Base-by-base conservation (phyloP, 2,797 vertebrate species). In the Apogon talboti region DNA sequence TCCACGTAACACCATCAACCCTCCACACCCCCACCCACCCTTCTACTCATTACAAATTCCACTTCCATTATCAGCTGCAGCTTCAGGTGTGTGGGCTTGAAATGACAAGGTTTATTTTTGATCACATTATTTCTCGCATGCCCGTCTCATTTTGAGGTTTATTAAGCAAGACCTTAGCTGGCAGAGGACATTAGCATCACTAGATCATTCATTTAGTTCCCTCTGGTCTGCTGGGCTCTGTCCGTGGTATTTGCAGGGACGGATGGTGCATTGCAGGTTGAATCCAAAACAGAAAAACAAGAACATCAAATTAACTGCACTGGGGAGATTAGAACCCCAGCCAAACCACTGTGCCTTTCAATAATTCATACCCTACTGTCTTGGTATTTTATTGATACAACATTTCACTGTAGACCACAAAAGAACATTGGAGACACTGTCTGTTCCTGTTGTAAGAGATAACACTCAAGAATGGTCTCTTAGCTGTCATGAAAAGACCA, bases 221-320 rank as follows among this genome's bases (percentile, higher is more conserved):
- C 70, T 57, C 66, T 33, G 62, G 68, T 67, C 69, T 51, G 49
- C 71, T 72, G 35, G 69, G 74, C 69, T 54, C 52, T 48, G 74
- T 65, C 61, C 14, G 41, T 73, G 76, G 63, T 83, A 70, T 79
- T 84, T 77, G 49, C 80, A 57, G 71, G 70, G 65, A 79, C 35
- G 42, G 83, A 59, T 87, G 87, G 70, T 77, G 89, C 89, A 89
- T 87, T 90, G 89, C 89, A 92, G 91, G 85, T 82, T 72, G 74
- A 76, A 74, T 83, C 81, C 74, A 70, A 77, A 83, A 73, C 74
- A 83, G 70, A 70, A 85, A 85, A 84, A 87, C 67, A 79, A 74
- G 76, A 86, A 87, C 84, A 91, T 91, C 70, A 86, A 89, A 87
- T 89, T 65, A 89, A 87, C 82, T 78, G 79, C 71, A 68, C 83